Evolutionary conservation across 2,797 vertebrate species (phyloP).

Genomic region (Takifugu ocellatus): DNA sequence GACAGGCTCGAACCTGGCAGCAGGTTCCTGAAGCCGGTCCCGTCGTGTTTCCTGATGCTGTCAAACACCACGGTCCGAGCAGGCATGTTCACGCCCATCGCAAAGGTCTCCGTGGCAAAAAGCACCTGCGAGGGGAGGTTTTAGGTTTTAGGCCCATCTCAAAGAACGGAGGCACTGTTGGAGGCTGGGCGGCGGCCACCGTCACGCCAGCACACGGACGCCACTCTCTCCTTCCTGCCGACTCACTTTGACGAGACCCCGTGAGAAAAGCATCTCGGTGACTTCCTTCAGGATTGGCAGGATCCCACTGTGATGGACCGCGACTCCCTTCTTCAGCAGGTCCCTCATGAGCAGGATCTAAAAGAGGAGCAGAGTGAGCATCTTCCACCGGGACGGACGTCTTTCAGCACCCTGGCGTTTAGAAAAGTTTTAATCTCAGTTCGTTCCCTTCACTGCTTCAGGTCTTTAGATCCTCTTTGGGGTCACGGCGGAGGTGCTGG

Average conservation of each 20-base stretch:
- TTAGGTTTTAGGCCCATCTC: background rate
- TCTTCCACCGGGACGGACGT: background rate
- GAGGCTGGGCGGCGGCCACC: too few relatives aligned
- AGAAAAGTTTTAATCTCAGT: too few relatives aligned
- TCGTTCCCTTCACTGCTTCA: too few relatives aligned
- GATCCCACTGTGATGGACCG: slow-evolving; percentile 90
- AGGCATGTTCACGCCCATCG: slow-evolving; percentile 95
- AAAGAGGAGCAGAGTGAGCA: background rate
- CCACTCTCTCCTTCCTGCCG: too few relatives aligned
- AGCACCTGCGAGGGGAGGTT: slow-evolving; percentile 74
- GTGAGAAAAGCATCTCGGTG: slow-evolving; percentile 92
- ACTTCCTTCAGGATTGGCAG: slow-evolving; percentile 94
- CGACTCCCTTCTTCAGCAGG: slow-evolving; percentile 86
- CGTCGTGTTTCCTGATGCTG: slow-evolving; percentile 90
- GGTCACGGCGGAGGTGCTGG: too few relatives aligned
- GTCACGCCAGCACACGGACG: too few relatives aligned
- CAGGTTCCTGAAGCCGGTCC: slow-evolving; percentile 86
- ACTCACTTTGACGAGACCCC: slow-evolving; percentile 88
- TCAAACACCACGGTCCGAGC: slow-evolving; percentile 92
- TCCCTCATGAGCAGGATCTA: slow-evolving; percentile 85
- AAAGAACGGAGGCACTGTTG: too few relatives aligned
- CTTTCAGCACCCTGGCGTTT: too few relatives aligned
- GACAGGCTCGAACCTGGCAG: slow-evolving; percentile 76
- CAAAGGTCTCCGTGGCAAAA: slow-evolving; percentile 92
- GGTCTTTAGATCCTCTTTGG: too few relatives aligned